Evolutionary conservation across 2,113 vertebrate genomes (phyloP).

Genomic region (Oxyura jamaicensis): DNA sequence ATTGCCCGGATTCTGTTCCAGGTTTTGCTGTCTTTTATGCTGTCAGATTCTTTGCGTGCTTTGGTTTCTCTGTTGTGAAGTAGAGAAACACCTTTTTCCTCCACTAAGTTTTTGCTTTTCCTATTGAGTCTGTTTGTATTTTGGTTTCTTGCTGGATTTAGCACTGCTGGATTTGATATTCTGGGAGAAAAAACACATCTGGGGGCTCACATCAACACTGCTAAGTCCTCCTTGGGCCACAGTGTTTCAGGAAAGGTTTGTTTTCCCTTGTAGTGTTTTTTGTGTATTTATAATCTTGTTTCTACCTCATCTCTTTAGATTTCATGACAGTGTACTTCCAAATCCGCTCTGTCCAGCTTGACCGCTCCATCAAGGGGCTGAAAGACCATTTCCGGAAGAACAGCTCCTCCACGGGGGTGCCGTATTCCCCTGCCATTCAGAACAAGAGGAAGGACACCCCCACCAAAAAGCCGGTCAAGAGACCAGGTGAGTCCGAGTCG

Average conservation of each 20-base stretch:
- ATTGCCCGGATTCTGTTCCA: neutral
- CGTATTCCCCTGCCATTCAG: slow-evolving; percentile 94
- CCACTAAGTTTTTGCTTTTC: no score
- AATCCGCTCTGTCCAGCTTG: slow-evolving; percentile 93
- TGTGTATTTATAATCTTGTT: neutral
- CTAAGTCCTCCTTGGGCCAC: neutral
- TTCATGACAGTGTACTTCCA: slow-evolving; percentile 99
- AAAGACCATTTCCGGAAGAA: slow-evolving; percentile 97
- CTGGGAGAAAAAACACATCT: neutral
- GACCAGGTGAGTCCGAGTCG: slow-evolving; percentile 85
- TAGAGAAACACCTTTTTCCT: neutral
- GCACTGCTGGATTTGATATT: neutral
- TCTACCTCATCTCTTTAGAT: slow-evolving; percentile 76
- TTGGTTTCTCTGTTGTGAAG: neutral
- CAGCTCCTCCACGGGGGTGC: slow-evolving; percentile 88
- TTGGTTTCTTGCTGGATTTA: neutral
- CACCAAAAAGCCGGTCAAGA: slow-evolving; percentile 92
- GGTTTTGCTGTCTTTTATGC: neutral
- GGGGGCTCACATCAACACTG: neutral
- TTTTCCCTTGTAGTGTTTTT: neutral
- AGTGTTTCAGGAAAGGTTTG: neutral
- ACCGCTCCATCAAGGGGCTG: slow-evolving; percentile 94
- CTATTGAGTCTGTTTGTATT: neutral
- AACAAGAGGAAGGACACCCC: slow-evolving; percentile 98
- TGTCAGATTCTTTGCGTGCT: neutral